Evolutionary conservation across 2,888 invertebrate genomes (phyloP), one percentile per base, ranked within the genome.

Genomic region (Gonocerus acuteangulatus): DNA sequence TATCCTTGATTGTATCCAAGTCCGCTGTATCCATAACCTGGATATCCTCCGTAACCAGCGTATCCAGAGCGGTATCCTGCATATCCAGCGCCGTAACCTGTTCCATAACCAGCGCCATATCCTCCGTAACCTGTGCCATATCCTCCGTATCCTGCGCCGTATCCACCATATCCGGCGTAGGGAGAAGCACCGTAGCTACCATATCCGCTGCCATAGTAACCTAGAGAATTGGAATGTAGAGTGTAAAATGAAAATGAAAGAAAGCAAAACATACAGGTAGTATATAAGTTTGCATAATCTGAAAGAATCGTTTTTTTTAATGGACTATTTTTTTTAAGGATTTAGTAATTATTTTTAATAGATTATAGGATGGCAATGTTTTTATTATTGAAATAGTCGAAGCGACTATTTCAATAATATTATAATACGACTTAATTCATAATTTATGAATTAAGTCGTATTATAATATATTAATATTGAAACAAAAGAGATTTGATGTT

Each of bases 191-290:
- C 34, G 18, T 51, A 51, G 47, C 59, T 52, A 22, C 51, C 57
- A 23, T 48, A 48, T 48, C 48, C 48, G 11, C n/a, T 51, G 13
- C 52, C 59, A n/a, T 27, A 34, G 44, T 57, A 62, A 15, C 52
- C 52, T 19, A 16, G 18, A 1, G 9, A 56, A n/a, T 2, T 7
- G 15, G 11, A n/a, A 11, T 34, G 11, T 9, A 11, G 9, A 34
- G 36, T 44, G 7, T 7, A 16, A 16, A 11, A 1, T 23, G 16
- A 49, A 48, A 18, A n/a, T 13, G 11, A 13, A n/a, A 48, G 11
- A 22, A n/a, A n/a, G n/a, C n/a, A n/a, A n/a, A n/a, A n/a, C n/a
- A n/a, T n/a, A n/a, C n/a, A n/a, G n/a, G n/a, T n/a, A n/a, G n/a
- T n/a, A n/a, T n/a, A n/a, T n/a, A n/a, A n/a, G n/a, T n/a, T n/a